A percentile compares a stretch with the other conserved stretches of the same genome.
phyloP scores from a whole-genome alignment of 37 sponge, comb jelly and placozoan species.

The Tethya wilhelma region DNA sequence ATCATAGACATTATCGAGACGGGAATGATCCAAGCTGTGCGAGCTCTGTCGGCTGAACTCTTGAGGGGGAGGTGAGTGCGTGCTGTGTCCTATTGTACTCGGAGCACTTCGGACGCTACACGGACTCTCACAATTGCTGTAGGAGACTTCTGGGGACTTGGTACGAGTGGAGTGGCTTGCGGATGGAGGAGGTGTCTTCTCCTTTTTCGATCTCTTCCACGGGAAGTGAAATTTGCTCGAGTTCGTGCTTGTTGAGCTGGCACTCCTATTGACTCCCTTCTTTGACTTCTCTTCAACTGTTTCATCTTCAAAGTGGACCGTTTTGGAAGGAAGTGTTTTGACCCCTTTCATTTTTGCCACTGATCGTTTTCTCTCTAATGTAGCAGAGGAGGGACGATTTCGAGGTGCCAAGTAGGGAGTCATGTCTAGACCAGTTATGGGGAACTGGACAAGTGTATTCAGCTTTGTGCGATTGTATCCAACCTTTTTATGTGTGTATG shows the following conservation, averaged over 20 bases:
- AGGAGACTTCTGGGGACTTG: slow-evolving; percentile 15
- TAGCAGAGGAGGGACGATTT: slow-evolving; percentile 25
- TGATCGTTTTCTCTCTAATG: slow-evolving; percentile 6
- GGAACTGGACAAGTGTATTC: slow-evolving; percentile 82
- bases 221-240: slow-evolving; percentile 27
- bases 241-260: slow-evolving; percentile 7
- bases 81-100: slow-evolving; percentile 11
- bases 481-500: slow-evolving; percentile 42
- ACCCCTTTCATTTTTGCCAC: not conserved
- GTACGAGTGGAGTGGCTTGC: not conserved
- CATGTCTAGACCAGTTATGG: slow-evolving; percentile 81
- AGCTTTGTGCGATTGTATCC: slow-evolving; percentile 77
- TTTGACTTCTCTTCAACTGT: not conserved
- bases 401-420: slow-evolving; percentile 70
- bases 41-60: not conserved
- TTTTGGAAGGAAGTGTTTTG: slow-evolving; percentile 21
- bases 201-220: slow-evolving; percentile 38
- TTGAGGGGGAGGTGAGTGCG: not conserved
- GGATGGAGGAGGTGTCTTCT: not conserved
- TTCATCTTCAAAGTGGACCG: slow-evolving; percentile 40
- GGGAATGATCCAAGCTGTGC: not conserved
- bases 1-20: slow-evolving; percentile 70
- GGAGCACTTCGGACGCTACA: slow-evolving; percentile 41
- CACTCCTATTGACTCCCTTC: not conserved
- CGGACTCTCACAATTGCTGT: slow-evolving; percentile 30